These are phyloP conservation scores for Accipiter cooperii DNA, from an alignment of 2,113 vertebrate species.

Conservation along the genomic window DNA sequence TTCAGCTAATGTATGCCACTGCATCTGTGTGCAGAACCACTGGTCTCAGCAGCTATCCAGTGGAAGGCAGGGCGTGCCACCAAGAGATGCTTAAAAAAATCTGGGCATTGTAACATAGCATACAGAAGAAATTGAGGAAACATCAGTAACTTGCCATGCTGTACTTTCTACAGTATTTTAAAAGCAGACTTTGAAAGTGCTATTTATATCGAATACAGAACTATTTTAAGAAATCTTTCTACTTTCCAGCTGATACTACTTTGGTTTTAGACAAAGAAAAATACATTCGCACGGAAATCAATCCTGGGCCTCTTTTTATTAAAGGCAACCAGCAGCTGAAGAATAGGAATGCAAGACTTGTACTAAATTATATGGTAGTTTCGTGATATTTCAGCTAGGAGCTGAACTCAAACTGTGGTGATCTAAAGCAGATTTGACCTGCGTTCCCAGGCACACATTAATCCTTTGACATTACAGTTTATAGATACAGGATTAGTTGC, in stretches of 20 bases:
- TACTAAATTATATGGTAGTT: conserved; percentile 56
- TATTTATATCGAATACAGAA: not conserved
- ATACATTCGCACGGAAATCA: conserved; percentile 33
- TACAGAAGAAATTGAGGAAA: not conserved
- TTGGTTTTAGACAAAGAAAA: conserved; percentile 51
- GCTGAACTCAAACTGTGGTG: conserved; percentile 50
- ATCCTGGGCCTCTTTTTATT: conserved; percentile 43
- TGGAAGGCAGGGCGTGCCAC: not conserved
- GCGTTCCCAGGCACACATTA: conserved; percentile 33
- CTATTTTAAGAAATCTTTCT: conserved; percentile 19
- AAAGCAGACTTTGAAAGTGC: not conserved
- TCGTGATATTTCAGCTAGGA: conserved; percentile 44
- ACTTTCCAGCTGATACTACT: conserved; percentile 12
- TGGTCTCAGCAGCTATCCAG: not conserved
- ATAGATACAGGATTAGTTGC: conserved; percentile 54
- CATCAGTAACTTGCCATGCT: not conserved
- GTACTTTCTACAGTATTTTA: not conserved
- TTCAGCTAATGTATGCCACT: not conserved
- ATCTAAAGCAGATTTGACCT: conserved; percentile 64
- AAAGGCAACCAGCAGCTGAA: conserved; percentile 50
- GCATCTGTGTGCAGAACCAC: not conserved
- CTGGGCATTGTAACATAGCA: not conserved
- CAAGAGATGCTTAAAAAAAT: not conserved
- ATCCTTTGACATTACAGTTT: conserved; percentile 49
- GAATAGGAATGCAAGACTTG: conserved; percentile 33